Conservation (phyloP, 2,113 vertebrate species). For the Alaudala cheleensis region DNA sequence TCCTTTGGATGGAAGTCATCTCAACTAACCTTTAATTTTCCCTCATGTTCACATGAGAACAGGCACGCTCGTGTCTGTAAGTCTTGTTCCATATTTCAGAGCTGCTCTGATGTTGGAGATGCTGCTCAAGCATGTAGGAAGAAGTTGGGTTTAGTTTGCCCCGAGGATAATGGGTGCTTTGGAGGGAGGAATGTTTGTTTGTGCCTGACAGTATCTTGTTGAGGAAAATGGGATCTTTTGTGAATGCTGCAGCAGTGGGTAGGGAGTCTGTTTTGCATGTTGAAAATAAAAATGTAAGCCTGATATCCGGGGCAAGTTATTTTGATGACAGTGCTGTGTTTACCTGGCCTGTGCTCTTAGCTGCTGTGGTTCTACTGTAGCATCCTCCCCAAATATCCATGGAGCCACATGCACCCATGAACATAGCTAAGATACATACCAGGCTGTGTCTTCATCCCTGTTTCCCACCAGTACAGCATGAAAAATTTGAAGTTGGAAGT, state of each 20-base stretch:
- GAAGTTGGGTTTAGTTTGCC: neutral
- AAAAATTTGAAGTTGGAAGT: constrained; percentile 2
- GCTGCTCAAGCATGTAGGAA: neutral
- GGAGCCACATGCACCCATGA: neutral
- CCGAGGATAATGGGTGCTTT: neutral
- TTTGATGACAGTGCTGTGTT: neutral
- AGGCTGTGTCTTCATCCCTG: neutral
- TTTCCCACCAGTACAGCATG: neutral
- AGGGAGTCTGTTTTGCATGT: neutral
- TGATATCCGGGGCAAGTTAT: neutral
- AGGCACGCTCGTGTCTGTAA: neutral
- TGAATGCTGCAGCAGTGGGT: neutral
- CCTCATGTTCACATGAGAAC: neutral
- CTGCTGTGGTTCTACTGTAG: neutral
- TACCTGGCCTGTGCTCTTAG: neutral
- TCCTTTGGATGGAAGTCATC: neutral
- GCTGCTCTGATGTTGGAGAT: neutral
- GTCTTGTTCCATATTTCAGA: neutral
- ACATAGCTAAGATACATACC: neutral
- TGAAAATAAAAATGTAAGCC: neutral
- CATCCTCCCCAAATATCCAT: neutral
- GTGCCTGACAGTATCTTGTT: neutral
- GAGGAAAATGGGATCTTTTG: neutral
- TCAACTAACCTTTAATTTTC: neutral
- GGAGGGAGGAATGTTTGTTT: constrained; percentile 12